Evolutionary conservation across 2,888 invertebrate species (phyloP).

Genomic region (Catocala fraxini): DNA sequence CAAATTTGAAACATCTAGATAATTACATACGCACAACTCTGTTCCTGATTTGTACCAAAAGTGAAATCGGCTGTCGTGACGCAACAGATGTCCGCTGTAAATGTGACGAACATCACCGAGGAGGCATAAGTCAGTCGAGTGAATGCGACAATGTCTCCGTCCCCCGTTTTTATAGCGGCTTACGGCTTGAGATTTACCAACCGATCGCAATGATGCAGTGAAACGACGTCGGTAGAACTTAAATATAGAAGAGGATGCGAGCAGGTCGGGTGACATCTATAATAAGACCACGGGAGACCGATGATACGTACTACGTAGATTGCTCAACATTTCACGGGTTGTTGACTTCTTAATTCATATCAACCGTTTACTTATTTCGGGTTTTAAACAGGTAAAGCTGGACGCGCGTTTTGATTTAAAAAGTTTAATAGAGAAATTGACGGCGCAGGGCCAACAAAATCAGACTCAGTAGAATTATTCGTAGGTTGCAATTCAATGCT

Average conservation of each 20-base stretch:
- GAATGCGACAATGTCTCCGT: slow-evolving; percentile 34
- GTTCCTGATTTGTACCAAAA: slow-evolving; percentile 30
- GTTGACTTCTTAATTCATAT: slow-evolving; percentile 70
- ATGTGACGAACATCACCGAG: slow-evolving; percentile 30
- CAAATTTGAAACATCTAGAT: slow-evolving; percentile 35
- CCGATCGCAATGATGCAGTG: slow-evolving; percentile 66
- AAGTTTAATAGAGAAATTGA: no score
- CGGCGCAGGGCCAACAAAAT: no score
- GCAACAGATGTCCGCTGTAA: slow-evolving; percentile 33
- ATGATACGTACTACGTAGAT: slow-evolving; percentile 77
- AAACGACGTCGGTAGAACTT: slow-evolving; percentile 73
- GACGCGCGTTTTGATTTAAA: not conserved
- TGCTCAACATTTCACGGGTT: slow-evolving; percentile 83
- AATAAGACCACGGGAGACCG: slow-evolving; percentile 85
- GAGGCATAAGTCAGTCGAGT: slow-evolving; percentile 34
- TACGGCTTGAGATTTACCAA: slow-evolving; percentile 60
- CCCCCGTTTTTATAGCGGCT: slow-evolving; percentile 46
- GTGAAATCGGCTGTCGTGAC: slow-evolving; percentile 33
- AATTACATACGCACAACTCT: slow-evolving; percentile 33
- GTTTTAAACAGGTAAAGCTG: not conserved
- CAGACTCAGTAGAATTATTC: no score
- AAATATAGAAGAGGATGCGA: slow-evolving; percentile 86
- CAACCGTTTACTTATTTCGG: slow-evolving; percentile 17
- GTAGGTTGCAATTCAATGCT: no score
- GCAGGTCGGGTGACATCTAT: slow-evolving; percentile 87